Evolutionary conservation across 2,888 invertebrate genomes (phyloP).

Genomic region (Nycteola revayana): DNA sequence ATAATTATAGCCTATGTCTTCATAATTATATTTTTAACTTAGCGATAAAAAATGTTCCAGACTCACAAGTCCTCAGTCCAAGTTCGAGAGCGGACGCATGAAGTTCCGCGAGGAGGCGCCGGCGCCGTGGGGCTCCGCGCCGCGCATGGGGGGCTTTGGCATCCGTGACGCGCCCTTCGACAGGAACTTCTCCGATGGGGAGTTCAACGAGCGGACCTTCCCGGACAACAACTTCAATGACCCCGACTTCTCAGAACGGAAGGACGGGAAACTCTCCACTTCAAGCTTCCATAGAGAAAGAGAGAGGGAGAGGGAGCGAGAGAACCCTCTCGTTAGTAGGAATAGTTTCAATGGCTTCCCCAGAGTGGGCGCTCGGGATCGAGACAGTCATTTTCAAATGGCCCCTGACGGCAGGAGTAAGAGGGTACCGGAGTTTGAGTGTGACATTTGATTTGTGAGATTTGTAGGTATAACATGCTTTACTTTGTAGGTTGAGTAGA

Average conservation of each 20-base stretch:
- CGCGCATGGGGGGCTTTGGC: slow-evolving; percentile 76
- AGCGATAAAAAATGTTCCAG: slow-evolving; percentile 54
- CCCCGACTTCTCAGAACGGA: slow-evolving; percentile 57
- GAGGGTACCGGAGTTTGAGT: slow-evolving; percentile 84
- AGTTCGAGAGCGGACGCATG: slow-evolving; percentile 70
- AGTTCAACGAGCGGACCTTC: slow-evolving; percentile 68
- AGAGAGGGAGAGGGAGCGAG: slow-evolving; percentile 46
- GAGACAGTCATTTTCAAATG: slow-evolving; percentile 70
- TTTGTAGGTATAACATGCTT: too few relatives aligned
- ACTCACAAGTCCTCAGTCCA: slow-evolving; percentile 56
- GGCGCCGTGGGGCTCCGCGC: slow-evolving; percentile 71
- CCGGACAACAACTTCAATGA: slow-evolving; percentile 63
- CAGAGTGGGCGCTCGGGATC: slow-evolving; percentile 64
- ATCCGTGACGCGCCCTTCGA: slow-evolving; percentile 73
- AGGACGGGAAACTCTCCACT: slow-evolving; percentile 73
- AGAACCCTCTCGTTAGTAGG: slow-evolving; percentile 72
- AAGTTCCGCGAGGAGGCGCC: slow-evolving; percentile 68
- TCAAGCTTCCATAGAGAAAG: slow-evolving; percentile 75
- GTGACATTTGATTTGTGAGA: slow-evolving; percentile 69
- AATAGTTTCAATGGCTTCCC: slow-evolving; percentile 78
- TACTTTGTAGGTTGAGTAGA: too few relatives aligned
- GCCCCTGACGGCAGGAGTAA: slow-evolving; percentile 75
- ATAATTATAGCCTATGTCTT: too few relatives aligned
- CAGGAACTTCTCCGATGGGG: slow-evolving; percentile 65
- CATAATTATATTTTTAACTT: too few relatives aligned